A percentile compares a stretch with the other conserved stretches of the same genome.
Conservation (phyloP, 2,888 invertebrate species). For the Ectobius pallidus region DNA sequence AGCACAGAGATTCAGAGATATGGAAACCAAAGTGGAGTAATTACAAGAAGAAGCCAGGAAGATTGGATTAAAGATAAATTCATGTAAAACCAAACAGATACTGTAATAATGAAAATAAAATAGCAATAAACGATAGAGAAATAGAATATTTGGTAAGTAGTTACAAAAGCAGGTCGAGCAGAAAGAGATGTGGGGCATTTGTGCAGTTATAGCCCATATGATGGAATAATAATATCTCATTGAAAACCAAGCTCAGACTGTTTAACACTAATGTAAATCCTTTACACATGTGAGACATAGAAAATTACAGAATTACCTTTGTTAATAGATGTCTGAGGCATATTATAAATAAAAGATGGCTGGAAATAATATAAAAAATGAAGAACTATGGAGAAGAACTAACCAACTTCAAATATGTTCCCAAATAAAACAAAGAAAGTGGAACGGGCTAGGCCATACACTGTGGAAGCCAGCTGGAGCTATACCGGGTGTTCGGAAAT, state of each 20-base stretch:
- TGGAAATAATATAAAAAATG: too few relatives aligned
- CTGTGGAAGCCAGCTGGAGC: too few relatives aligned
- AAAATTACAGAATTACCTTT: too few relatives aligned
- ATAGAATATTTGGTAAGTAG: neutral
- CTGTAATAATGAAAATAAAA: neutral
- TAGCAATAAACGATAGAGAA: neutral
- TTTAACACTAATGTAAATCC: neutral
- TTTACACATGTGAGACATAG: too few relatives aligned
- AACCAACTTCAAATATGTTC: too few relatives aligned
- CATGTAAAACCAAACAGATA: neutral
- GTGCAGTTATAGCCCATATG: neutral
- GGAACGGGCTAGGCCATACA: too few relatives aligned
- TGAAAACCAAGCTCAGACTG: neutral
- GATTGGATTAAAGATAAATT: neutral
- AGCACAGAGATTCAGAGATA: neutral
- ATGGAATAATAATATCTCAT: constrained; percentile 1
- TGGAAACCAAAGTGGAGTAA: neutral
- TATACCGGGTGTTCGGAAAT: too few relatives aligned
- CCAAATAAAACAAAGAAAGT: too few relatives aligned
- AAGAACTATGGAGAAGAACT: too few relatives aligned
- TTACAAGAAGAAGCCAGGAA: neutral
- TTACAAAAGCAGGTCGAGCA: neutral
- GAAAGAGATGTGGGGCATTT: neutral
- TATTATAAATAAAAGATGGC: too few relatives aligned
- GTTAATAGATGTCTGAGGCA: too few relatives aligned